Base-by-base conservation (phyloP, 2,113 vertebrate species). In the Ceyx cyanopectus region DNA sequence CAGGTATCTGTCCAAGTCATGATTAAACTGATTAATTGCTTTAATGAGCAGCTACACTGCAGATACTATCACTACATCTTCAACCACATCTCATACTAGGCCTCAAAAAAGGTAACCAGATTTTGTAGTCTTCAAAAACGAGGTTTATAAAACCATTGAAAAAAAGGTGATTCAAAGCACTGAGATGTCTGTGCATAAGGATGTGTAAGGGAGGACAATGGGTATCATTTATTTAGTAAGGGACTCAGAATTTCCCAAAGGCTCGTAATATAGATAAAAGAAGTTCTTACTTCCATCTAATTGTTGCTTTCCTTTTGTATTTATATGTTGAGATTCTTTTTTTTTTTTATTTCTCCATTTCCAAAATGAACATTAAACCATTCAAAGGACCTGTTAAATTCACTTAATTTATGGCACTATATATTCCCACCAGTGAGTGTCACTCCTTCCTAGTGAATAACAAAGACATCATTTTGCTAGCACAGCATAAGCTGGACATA, bases 361-460 rank as follows among this genome's bases (percentile, higher is more conserved):
- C 48, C 48, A 50, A 50, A 50, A 50, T 24, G 24, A 51, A 24
- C 12, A 24, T 51, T 51, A 51, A 51, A 51, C 15, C 18, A 51
- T 23, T 53, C 32, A 54, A 56, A 69, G 10, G 20, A 54, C 18
- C 8, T 21, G 30, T 45, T 40, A 74, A 72, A 78, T 50, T 70
- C n/a, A 54, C 8, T 23, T 70, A 32, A 16, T 48, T 79, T n/a
- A 81, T 45, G 37, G 14, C 70, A 91, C 6, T 92, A 21, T 26
- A 57, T 62, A 53, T 72, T 76, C 50, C 54, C 40, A 34, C 91
- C 95, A 94, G 70, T 29, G 32, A 66, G 84, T 73, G 84, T 89
- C 93, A 85, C 87, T 92, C 74, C 62, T 89, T 66, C 81, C 61
- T 77, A 86, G 8, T 12, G 34, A 91, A 91, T 32, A 51, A 62